Percentiles rank a stretch among this genome's conserved stretches.
These are phyloP conservation scores for Heterotis niloticus DNA, from an alignment of 2,113 vertebrate genomes.

Conservation along the genomic window DNA sequence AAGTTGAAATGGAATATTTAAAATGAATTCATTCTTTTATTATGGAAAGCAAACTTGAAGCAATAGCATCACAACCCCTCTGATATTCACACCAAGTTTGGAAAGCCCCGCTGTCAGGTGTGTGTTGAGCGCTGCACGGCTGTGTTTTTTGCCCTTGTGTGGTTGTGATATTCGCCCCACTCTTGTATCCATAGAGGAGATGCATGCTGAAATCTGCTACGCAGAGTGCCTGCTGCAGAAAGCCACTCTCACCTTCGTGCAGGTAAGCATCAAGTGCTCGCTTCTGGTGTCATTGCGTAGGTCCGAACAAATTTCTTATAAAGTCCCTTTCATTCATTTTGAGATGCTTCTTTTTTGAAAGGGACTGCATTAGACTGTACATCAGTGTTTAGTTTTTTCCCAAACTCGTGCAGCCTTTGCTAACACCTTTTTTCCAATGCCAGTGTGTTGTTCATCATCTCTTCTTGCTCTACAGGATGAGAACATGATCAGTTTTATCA, in stretches of 20 bases:
- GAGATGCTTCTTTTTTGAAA: background rate
- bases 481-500: conserved; percentile 98
- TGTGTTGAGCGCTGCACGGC: background rate
- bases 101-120: background rate
- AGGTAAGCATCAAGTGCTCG: conserved; percentile 63
- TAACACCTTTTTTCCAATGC: background rate
- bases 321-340: background rate
- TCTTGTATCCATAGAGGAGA: conserved; percentile 75
- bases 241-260: conserved; percentile 89
- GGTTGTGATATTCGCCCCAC: background rate
- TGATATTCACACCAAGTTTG: too few relatives aligned
- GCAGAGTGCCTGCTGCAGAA: conserved; percentile 96
- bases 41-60: too few relatives aligned
- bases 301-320: background rate
- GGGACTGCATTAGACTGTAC: background rate
- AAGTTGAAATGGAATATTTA: too few relatives aligned
- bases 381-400: too few relatives aligned
- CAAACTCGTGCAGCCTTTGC: too few relatives aligned
- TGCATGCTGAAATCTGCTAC: conserved; percentile 97
- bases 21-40: too few relatives aligned
- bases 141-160: background rate
- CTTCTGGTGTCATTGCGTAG: too few relatives aligned
- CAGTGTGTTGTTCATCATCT: conserved; percentile 1
- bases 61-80: too few relatives aligned
- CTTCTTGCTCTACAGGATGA: conserved; percentile 75